Percentiles rank a stretch among this genome's conserved stretches.
phyloP scores from a whole-genome alignment of 2,888 invertebrate genomes.

The Morpho achilles region DNA sequence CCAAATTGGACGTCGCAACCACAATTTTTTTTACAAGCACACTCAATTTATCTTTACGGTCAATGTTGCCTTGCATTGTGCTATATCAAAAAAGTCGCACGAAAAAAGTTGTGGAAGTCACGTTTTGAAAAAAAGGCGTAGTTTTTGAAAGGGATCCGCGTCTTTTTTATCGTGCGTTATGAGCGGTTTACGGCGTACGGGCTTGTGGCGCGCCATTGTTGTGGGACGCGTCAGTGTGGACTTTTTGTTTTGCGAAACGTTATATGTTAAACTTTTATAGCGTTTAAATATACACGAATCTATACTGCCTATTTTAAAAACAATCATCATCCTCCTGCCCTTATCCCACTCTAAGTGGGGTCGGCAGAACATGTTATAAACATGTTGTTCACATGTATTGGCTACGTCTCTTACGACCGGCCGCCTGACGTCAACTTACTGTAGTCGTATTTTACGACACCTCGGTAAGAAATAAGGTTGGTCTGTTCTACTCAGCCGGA shows the following conservation, averaged over 20 bases:
- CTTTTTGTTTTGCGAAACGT: conserved; percentile 18
- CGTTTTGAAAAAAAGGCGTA: conserved; percentile 39
- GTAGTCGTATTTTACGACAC: no score
- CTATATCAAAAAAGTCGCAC: conserved; percentile 40
- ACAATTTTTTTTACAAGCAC: conserved; percentile 52
- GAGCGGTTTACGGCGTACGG: conserved; percentile 32
- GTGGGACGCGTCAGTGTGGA: conserved; percentile 7
- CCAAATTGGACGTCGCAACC: conserved; percentile 55
- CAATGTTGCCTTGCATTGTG: conserved; percentile 66
- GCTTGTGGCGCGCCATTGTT: conserved; percentile 35
- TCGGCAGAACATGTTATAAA: no score
- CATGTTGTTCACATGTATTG: no score
- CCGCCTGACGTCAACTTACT: no score
- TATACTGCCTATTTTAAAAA: no score
- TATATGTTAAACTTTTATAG: neutral
- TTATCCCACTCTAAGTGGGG: no score
- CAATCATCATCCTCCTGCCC: no score
- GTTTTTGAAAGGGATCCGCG: conserved; percentile 40
- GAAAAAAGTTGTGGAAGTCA: conserved; percentile 42
- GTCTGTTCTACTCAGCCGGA: no score
- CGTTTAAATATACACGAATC: no score
- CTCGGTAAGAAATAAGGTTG: no score
- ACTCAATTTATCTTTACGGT: conserved; percentile 66
- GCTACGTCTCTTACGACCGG: no score
- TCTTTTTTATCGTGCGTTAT: conserved; percentile 37